These are phyloP conservation scores for Falco berigora DNA, from an alignment of 2,797 vertebrate species.

Conservation along the genomic window DNA sequence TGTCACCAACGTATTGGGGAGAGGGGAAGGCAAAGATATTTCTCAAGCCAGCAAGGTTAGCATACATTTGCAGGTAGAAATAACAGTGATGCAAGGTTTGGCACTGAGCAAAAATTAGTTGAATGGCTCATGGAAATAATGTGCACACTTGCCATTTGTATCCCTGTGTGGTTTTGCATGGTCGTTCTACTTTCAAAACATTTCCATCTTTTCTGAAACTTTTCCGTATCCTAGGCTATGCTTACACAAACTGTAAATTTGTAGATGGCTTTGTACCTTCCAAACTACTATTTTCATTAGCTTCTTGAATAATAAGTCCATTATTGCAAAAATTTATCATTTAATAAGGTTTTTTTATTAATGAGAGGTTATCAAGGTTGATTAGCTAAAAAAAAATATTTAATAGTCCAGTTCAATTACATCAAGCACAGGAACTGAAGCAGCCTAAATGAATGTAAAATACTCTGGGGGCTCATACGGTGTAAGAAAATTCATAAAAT, in stretches of 20 bases:
- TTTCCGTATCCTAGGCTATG: not conserved
- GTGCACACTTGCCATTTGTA: not conserved
- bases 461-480: not conserved
- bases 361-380: not conserved
- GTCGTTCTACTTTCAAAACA: not conserved
- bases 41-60: not conserved
- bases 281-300: not conserved
- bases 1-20: not conserved
- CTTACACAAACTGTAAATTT: not conserved
- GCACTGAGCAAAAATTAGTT: not conserved
- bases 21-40: not conserved
- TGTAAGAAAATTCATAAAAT: not conserved
- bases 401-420: not conserved
- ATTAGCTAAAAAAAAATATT: not conserved
- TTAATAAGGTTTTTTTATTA: conserved; percentile 18
- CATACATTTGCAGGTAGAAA: not conserved
- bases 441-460: not conserved
- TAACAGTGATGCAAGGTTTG: not conserved
- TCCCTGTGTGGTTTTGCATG: not conserved
- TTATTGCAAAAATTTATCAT: not conserved
- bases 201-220: not conserved
- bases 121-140: not conserved
- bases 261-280: not conserved
- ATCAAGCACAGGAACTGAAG: not conserved
- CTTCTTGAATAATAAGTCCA: not conserved